These are phyloP conservation scores for Drosophila albomicans DNA, from an alignment of 1,140 invertebrate species.

Conservation along the genomic window DNA sequence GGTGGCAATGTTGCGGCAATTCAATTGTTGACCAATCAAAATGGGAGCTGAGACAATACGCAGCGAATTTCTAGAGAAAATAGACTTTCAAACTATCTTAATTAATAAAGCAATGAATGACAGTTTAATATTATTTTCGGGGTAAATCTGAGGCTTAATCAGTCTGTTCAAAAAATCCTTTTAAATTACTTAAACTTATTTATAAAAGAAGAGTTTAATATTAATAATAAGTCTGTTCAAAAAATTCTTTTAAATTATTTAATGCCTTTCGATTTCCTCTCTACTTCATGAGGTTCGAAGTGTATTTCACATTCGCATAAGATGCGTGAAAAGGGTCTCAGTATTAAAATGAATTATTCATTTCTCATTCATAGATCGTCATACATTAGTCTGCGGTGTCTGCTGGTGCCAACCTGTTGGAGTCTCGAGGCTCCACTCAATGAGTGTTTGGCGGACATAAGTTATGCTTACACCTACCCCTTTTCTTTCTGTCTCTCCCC, in stretches of 20 bases:
- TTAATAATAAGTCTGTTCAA: no score
- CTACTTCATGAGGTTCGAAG: not conserved
- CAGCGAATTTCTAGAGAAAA: not conserved
- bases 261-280: not conserved
- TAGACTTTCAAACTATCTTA: no score
- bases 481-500: not conserved
- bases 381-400: conserved; percentile 17
- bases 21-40: not conserved
- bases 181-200: no score
- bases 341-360: conserved; percentile 43
- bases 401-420: conserved; percentile 29
- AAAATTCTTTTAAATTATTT: no score
- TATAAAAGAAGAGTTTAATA: no score
- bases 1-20: not conserved
- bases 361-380: conserved; percentile 29
- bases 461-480: not conserved
- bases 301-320: conserved; percentile 14
- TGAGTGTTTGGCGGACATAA: conserved; percentile 20
- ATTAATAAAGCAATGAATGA: no score
- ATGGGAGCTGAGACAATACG: not conserved
- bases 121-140: no score
- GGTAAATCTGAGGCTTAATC: no score
- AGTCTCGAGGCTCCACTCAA: conserved; percentile 7
- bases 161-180: no score
- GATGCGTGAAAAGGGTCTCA: not conserved